Conservation (phyloP, 2,113 vertebrate genomes). For the Saguinus imperator region DNA sequence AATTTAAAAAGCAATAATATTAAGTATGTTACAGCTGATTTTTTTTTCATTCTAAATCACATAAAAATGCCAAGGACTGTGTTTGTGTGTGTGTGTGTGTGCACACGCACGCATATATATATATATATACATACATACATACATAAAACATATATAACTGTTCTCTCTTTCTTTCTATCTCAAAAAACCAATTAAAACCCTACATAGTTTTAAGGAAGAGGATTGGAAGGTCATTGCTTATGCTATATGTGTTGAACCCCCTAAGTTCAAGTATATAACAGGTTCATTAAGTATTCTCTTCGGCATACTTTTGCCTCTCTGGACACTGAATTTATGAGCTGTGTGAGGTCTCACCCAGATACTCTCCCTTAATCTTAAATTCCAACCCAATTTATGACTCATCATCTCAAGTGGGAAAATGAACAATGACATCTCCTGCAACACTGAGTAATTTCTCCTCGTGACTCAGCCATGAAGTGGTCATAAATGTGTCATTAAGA, state of each 20-base stretch:
- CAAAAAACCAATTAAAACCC: background rate
- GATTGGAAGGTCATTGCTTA: background rate
- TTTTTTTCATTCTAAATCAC: slow-evolving; percentile 9
- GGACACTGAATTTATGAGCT: background rate
- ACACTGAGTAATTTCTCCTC: slow-evolving; percentile 31
- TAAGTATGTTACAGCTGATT: background rate
- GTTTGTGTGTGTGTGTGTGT: too few species aligned
- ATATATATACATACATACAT: too few species aligned
- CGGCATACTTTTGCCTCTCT: background rate
- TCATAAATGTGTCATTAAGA: slow-evolving; percentile 47
- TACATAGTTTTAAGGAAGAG: background rate
- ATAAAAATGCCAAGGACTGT: background rate
- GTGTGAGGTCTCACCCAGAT: slow-evolving; percentile 15
- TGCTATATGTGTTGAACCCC: background rate
- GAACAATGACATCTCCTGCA: background rate
- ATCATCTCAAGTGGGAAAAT: slow-evolving; percentile 28
- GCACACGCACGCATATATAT: too few species aligned
- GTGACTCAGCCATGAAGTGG: background rate
- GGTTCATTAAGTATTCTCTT: background rate
- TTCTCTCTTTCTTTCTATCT: background rate
- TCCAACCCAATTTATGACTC: slow-evolving; percentile 33
- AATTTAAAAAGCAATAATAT: background rate
- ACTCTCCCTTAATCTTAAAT: slow-evolving; percentile 34
- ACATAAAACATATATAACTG: too few species aligned
- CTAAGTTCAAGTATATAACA: background rate